Evolutionary conservation across 35 echinoderm and acorn worm genomes (phyloP).

Genomic region (Ophiothrix spiculata): DNA sequence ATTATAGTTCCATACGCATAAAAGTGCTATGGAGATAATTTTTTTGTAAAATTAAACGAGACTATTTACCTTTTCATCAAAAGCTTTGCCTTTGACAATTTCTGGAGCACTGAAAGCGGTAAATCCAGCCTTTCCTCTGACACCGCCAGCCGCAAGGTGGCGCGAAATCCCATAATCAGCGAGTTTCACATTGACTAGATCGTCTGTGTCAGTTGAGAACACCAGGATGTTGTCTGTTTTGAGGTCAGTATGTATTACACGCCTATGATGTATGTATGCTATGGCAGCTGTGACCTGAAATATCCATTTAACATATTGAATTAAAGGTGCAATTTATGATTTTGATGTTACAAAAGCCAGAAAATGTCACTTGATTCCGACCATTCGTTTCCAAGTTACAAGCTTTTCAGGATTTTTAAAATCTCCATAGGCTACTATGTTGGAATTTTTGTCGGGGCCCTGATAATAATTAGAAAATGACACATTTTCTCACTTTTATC

Average conservation of each 20-base stretch:
- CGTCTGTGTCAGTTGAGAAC: slow-evolving; percentile 41
- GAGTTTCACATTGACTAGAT: slow-evolving; percentile 52
- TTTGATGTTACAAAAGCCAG: too few relatives aligned
- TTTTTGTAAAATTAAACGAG: background rate
- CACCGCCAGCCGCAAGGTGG: slow-evolving; percentile 37
- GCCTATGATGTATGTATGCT: slow-evolving; percentile 39
- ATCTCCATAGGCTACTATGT: too few relatives aligned
- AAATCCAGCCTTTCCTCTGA: slow-evolving; percentile 14
- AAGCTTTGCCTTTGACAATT: slow-evolving; percentile 37
- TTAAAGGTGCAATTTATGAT: too few relatives aligned
- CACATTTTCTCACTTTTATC: too few relatives aligned
- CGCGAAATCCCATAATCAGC: slow-evolving; percentile 73
- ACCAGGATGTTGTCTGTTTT: slow-evolving; percentile 74
- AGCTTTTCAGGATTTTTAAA: too few relatives aligned
- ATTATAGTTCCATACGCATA: background rate
- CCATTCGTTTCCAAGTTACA: too few relatives aligned
- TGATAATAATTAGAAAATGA: too few relatives aligned
- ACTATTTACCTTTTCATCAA: slow-evolving; percentile 59
- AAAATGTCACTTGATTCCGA: too few relatives aligned
- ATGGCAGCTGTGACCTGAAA: slow-evolving; percentile 36
- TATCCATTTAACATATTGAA: background rate
- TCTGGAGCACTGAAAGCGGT: slow-evolving; percentile 3
- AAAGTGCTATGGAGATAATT: background rate
- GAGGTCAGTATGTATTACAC: slow-evolving; percentile 57
- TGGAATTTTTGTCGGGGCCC: too few relatives aligned